Conservation (phyloP, 2,888 invertebrate genomes). For the Listrodromus nycthemerus region DNA sequence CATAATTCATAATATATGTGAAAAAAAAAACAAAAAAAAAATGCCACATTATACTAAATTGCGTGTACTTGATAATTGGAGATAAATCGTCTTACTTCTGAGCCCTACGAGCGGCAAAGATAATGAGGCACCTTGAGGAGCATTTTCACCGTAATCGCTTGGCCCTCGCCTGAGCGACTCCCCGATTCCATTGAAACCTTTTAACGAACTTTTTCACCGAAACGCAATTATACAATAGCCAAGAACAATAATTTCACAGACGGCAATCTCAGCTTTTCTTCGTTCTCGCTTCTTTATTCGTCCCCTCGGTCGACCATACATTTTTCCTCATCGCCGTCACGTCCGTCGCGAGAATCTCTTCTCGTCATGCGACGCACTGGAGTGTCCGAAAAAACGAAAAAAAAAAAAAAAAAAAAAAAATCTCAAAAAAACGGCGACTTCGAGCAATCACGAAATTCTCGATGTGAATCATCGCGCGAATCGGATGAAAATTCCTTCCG, state of each 20-base stretch:
- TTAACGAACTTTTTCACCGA: conserved; percentile 60
- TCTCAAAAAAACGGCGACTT: neutral
- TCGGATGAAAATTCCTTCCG: conserved; percentile 25
- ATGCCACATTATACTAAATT: neutral
- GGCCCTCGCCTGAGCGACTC: conserved; percentile 20
- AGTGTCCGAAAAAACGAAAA: too few relatives aligned
- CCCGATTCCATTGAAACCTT: conserved; percentile 47
- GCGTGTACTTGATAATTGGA: conserved; percentile 41
- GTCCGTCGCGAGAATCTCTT: too few relatives aligned
- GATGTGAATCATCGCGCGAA: neutral
- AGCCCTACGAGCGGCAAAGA: conserved; percentile 40
- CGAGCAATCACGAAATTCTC: neutral
- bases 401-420: neutral
- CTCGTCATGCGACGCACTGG: neutral
- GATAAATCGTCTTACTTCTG: conserved; percentile 40
- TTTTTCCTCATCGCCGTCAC: neutral
- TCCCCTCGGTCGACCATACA: neutral
- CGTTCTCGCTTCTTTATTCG: conserved; percentile 21
- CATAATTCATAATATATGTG: neutral
- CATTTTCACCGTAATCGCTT: conserved; percentile 43
- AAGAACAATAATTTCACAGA: conserved; percentile 56
- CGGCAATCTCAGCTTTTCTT: conserved; percentile 4
- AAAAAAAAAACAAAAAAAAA: neutral
- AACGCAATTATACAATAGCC: conserved; percentile 63
- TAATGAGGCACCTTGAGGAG: conserved; percentile 60